These are phyloP conservation scores for Cotesia congregata DNA, from an alignment of 2,888 invertebrate genomes.

Conservation along the genomic window DNA sequence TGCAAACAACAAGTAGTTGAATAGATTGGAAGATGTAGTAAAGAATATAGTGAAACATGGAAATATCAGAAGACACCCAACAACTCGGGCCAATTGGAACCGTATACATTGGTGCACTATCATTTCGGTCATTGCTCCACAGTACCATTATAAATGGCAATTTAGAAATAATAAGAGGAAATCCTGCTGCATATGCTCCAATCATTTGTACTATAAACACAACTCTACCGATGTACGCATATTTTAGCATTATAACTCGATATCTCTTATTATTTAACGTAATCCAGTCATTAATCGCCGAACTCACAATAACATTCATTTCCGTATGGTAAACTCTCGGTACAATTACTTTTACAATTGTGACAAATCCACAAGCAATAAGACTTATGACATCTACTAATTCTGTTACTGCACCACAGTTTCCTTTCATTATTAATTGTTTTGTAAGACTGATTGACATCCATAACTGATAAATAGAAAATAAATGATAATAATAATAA, in stretches of 20 bases:
- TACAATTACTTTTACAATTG: slow-evolving; percentile 44
- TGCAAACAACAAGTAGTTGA: slow-evolving; percentile 28
- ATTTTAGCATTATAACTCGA: slow-evolving; percentile 38
- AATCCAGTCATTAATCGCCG: slow-evolving; percentile 46
- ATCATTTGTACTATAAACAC: slow-evolving; percentile 34
- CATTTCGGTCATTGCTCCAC: background rate
- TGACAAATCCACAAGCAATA: slow-evolving; percentile 37
- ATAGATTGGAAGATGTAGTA: slow-evolving; percentile 31
- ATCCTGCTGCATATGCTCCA: slow-evolving; percentile 12
- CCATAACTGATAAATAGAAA: slow-evolving; percentile 37
- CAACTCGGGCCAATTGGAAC: slow-evolving; percentile 42
- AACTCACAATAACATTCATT: slow-evolving; percentile 37
- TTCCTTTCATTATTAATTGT: slow-evolving; percentile 34
- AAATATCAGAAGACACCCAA: slow-evolving; percentile 26
- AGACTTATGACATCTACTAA: slow-evolving; percentile 42
- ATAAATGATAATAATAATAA: background rate
- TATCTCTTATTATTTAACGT: slow-evolving; percentile 27
- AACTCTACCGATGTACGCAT: slow-evolving; percentile 38
- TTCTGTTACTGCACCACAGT: slow-evolving; percentile 42
- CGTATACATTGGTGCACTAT: slow-evolving; percentile 6
- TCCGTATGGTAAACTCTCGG: slow-evolving; percentile 34
- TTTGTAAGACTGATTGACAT: slow-evolving; percentile 43
- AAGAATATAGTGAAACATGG: slow-evolving; percentile 17
- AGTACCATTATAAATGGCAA: background rate
- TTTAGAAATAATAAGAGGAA: slow-evolving; percentile 18